phyloP scores from a whole-genome alignment of 2,888 invertebrate species.

The Drosophila nigricruria region DNA sequence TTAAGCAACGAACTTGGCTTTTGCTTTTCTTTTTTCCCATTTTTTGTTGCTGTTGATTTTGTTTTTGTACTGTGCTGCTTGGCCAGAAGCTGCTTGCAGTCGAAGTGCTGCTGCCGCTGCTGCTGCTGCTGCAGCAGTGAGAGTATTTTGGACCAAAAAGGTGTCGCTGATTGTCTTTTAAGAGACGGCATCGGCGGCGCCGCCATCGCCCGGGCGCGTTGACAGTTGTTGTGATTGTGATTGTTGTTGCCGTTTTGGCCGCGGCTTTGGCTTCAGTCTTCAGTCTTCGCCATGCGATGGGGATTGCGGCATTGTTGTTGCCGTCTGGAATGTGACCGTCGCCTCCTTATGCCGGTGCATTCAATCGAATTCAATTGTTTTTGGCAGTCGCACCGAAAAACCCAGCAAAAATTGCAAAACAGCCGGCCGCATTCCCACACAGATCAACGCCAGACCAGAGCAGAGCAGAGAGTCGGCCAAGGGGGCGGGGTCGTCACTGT shows the following conservation, averaged over 20 bases:
- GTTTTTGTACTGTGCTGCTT: not conserved
- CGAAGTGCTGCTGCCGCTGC: conserved; percentile 19
- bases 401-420: conserved; percentile 71
- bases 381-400: conserved; percentile 77
- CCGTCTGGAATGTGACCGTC: conserved; percentile 77
- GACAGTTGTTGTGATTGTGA: conserved; percentile 83
- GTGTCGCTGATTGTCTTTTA: conserved; percentile 85
- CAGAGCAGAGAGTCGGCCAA: not conserved
- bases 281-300: conserved; percentile 12
- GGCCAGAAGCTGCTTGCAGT: conserved; percentile 26
- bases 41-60: conserved; percentile 24
- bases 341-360: conserved; percentile 82
- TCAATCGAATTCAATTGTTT: conserved; percentile 84
- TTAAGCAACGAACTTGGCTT: conserved; percentile 80
- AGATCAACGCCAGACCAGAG: conserved; percentile 55
- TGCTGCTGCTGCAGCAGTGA: conserved; percentile 60
- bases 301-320: conserved; percentile 24
- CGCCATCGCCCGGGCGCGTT: conserved; percentile 77
- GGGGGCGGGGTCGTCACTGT: not conserved
- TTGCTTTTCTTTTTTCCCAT: conserved; percentile 20
- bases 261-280: conserved; percentile 6
- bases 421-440: conserved; percentile 78
- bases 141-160: conserved; percentile 83
- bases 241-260: conserved; percentile 72
- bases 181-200: conserved; percentile 84